Evolutionary conservation across 2,113 vertebrate genomes (phyloP), one percentile per base, ranked within the genome.

Genomic region (Grammomys dolichurus): DNA sequence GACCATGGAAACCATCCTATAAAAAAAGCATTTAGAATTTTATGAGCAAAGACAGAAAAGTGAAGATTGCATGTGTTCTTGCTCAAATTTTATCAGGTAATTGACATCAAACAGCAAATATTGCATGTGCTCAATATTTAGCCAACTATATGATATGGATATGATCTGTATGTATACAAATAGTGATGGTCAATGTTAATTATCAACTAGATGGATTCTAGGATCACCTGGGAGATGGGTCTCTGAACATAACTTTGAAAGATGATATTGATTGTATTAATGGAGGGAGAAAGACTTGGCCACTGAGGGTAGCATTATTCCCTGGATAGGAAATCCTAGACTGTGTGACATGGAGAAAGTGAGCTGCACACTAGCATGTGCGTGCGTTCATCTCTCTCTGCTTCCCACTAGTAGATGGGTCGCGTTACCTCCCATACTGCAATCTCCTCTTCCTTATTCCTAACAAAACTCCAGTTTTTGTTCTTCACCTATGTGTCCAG

Each of bases 11-110:
- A 92, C 7, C 48, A 80, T 40, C 1, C 1, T 58, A 2, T 54
- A 72, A 92, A 92, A 40, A 85, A 31, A 85, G 40, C 84, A 90
- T 51, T 91, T 89, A 56, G 46, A 16, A 91, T 6, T 86, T 76
- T 67, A 92, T 76, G 5, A 73, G 2, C 7, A 87, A 94, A 96
- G 19, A 3, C 28, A 86, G 16, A 54, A 86, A 82, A 93, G 76
- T 56, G 13, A 6, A 70, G 31, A 36, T 70, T 12, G 31, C 5
- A 67, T 82, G 2, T 3, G 58, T 14, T 5, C 28, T 51, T 48
- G 9, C 5, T 69, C 43, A 85, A n/a, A 40, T 46, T 58, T 75
- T 28, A 60, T 48, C 1, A 89, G 72, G 20, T 51, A 33, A 89
- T 5, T 72, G 28, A 58, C 19, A 63, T 14, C 13, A 67, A 72